phyloP scores from a whole-genome alignment of 2,888 invertebrate species.

The Caenorhabditis drosophilae region DNA sequence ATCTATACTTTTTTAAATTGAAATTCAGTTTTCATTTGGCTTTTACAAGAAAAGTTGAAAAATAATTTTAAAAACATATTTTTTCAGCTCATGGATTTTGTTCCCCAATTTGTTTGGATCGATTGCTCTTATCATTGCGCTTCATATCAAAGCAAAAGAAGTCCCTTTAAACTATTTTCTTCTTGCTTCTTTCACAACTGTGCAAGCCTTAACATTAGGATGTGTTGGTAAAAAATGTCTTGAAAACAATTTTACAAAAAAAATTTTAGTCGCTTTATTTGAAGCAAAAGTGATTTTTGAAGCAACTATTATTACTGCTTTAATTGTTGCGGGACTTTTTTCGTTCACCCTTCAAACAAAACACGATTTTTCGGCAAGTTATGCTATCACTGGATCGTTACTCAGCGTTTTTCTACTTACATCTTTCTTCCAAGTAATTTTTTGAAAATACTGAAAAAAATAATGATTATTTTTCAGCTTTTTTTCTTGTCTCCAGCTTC shows the following conservation, averaged over 20 bases:
- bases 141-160: conserved; percentile 80
- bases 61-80: background rate
- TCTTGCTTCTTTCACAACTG: conserved; percentile 79
- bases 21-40: background rate
- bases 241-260: background rate
- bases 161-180: conserved; percentile 83
- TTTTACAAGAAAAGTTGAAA: background rate
- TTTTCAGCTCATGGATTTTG: conserved; percentile 71
- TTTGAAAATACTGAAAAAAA: background rate
- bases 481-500: conserved; percentile 79
- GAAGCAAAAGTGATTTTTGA: conserved; percentile 80
- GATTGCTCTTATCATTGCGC: conserved; percentile 77
- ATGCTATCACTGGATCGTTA: conserved; percentile 70
- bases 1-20: too few species aligned
- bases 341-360: conserved; percentile 86
- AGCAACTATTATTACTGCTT: conserved; percentile 78
- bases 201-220: conserved; percentile 82
- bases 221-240: conserved; percentile 73
- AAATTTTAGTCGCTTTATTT: conserved; percentile 77
- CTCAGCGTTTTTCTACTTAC: conserved; percentile 76
- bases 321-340: conserved; percentile 76
- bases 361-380: conserved; percentile 82
- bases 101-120: conserved; percentile 72
- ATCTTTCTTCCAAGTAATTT: conserved; percentile 75
- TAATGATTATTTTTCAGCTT: conserved; percentile 76